Conservation (phyloP, 1,140 invertebrate species). For the Leptinotarsa defecta region DNA sequence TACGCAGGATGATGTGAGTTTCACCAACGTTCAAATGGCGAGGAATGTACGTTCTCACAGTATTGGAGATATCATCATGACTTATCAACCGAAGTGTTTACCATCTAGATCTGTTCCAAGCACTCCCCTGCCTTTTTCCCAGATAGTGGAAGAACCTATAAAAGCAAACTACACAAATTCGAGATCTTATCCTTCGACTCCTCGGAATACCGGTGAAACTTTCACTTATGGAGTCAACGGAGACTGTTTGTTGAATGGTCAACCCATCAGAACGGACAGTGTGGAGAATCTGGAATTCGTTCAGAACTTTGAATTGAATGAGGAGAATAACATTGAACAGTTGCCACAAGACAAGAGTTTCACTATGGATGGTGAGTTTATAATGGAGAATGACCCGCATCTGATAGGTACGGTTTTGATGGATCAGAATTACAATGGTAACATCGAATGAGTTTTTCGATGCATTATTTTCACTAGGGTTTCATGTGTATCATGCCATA, state of each 20-base stretch:
- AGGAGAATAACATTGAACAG: conserved; percentile 40
- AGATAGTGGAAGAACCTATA: conserved; percentile 49
- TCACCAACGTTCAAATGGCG: conserved; percentile 46
- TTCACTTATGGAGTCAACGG: conserved; percentile 63
- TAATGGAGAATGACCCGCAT: conserved; percentile 38
- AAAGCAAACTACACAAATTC: conserved; percentile 56
- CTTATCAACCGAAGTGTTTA: conserved; percentile 22
- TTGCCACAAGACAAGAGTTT: conserved; percentile 34
- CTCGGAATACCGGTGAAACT: conserved; percentile 59
- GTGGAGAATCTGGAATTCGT: conserved; percentile 33
- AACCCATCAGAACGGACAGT: conserved; percentile 48
- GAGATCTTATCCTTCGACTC: conserved; percentile 69
- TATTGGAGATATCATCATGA: conserved; percentile 42
- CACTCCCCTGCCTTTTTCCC: conserved; percentile 63
- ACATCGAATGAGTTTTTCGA: conserved; percentile 35
- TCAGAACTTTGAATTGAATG: conserved; percentile 39
- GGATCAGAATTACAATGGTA: conserved; percentile 39
- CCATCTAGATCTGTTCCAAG: conserved; percentile 66
- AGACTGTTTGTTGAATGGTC: conserved; percentile 53
- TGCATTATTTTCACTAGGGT: background rate
- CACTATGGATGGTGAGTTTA: conserved; percentile 40
- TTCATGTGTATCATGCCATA: conserved; percentile 4
- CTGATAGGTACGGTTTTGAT: conserved; percentile 46
- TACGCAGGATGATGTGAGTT: conserved; percentile 57
- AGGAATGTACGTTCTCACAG: conserved; percentile 47